Base-by-base conservation (phyloP, 2,113 vertebrate species). In the Neolamprologus hecqui region DNA sequence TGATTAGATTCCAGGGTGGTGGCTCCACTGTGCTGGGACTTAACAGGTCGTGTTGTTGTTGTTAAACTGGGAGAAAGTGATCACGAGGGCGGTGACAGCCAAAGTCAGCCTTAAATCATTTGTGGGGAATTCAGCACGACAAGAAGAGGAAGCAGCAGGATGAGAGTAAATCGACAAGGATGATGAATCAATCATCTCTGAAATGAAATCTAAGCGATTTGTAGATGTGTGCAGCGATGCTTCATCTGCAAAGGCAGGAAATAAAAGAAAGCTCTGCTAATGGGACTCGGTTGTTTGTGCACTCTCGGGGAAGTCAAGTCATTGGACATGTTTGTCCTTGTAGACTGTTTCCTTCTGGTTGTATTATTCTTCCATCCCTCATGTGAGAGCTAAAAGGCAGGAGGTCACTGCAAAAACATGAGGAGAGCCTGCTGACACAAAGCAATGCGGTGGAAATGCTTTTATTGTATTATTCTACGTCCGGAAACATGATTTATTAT, bases 401-500 rank as follows among this genome's bases (percentile, higher is more conserved):
- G 4, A 70, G 40, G 75, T 90, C 70, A 60, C 42, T 14, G 65
- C 70, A 33, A 83, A 86, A 70, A 90, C 81, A 55, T 17, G 85
- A 87, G 84, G 17, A 26, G 84, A 45, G 26, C 21, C 49, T 79
- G 83, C 86, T 86, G 70, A 88, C 80, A 80, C 80, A 79, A 53
- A 84, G 70, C 6, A 68, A 47, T 84, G 9, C 15, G 5, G 70
- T 40, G 55, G 89, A 90, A 82, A 86, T 75, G 90, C 83, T 92
- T 92, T 91, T 84, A 92, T 89, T 91, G 42, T 83, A 19, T 75
- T 80, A 40, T 79, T 57, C 42, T 77, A 33, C 37, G 73, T 19
- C 75, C 26, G 84, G 82, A 91, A 92, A 88, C 15, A 7, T 88
- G 42, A 84, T 93, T 68, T 63, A 94, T 94, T 94, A 95, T 95